Percentiles rank a stretch among this genome's conserved stretches.
phyloP scores from a whole-genome alignment of 2,797 vertebrate species.

The Syngnathus acus region DNA sequence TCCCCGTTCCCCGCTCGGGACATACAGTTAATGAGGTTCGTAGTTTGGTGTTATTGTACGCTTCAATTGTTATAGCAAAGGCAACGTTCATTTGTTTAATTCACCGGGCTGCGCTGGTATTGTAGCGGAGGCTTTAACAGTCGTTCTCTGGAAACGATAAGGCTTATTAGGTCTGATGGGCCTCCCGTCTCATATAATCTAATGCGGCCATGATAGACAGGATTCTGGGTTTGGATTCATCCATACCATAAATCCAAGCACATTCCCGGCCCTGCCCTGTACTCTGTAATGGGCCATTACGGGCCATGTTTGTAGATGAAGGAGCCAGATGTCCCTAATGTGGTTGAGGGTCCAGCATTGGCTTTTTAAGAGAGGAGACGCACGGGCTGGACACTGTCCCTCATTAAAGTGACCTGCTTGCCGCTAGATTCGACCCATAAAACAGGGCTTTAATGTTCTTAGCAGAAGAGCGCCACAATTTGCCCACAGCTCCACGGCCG shows the following conservation, averaged over 20 bases:
- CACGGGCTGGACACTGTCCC: constrained; percentile 56
- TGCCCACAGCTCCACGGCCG: constrained; percentile 50
- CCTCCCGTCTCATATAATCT: constrained; percentile 70
- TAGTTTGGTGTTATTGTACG: constrained; percentile 54
- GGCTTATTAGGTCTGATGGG: constrained; percentile 72
- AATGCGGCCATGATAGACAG: constrained; percentile 69
- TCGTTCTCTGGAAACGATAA: constrained; percentile 67
- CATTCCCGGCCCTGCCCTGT: constrained; percentile 55
- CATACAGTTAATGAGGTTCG: constrained; percentile 39
- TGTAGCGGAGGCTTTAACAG: constrained; percentile 56
- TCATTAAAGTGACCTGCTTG: constrained; percentile 66
- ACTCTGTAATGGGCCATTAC: constrained; percentile 71
- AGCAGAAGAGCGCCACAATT: constrained; percentile 64
- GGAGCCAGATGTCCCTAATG: constrained; percentile 68
- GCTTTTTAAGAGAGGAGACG: constrained; percentile 49
- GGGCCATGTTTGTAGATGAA: constrained; percentile 62
- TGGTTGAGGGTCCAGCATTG: constrained; percentile 50
- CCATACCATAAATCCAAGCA: constrained; percentile 63
- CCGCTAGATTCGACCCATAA: constrained; percentile 52
- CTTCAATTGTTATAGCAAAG: constrained; percentile 56
- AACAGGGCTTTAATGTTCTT: constrained; percentile 68
- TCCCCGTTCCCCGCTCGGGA: constrained; percentile 24
- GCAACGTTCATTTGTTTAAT: constrained; percentile 64
- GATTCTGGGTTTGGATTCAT: constrained; percentile 57
- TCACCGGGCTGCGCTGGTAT: constrained; percentile 43